Conservation (phyloP, 2,113 vertebrate genomes). For the Chauna torquata region DNA sequence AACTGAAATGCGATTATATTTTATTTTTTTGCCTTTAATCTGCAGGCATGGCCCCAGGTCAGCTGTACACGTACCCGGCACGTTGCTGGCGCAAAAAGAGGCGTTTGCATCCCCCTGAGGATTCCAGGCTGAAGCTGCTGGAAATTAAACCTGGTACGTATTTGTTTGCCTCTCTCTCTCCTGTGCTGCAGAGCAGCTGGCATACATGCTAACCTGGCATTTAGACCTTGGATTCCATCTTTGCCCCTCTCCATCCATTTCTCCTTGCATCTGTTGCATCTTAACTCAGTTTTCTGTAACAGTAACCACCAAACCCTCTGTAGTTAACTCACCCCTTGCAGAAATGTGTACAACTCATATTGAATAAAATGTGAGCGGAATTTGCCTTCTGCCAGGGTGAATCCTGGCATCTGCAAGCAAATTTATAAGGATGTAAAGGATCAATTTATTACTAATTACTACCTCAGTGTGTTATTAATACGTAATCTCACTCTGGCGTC, state of each 20-base stretch:
- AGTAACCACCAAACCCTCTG: background rate
- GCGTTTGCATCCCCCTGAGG: slow-evolving; percentile 88
- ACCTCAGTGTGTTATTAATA: background rate
- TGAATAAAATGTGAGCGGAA: background rate
- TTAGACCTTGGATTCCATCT: slow-evolving; percentile 23
- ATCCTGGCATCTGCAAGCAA: background rate
- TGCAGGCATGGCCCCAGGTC: slow-evolving; percentile 89
- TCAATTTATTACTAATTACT: background rate
- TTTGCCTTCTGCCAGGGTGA: background rate
- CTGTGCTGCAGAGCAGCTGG: slow-evolving; percentile 24
- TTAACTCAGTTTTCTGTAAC: background rate
- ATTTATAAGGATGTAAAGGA: background rate
- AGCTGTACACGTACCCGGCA: slow-evolving; percentile 96
- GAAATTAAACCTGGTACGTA: slow-evolving; percentile 91
- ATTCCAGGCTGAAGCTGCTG: slow-evolving; percentile 88
- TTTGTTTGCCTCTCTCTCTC: background rate
- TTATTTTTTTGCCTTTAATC: slow-evolving; percentile 58
- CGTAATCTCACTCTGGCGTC: background rate
- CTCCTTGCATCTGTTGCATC: background rate
- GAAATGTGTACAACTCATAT: background rate
- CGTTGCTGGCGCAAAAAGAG: slow-evolving; percentile 98
- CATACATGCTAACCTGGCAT: background rate
- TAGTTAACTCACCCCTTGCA: background rate
- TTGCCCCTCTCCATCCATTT: background rate
- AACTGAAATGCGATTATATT: slow-evolving; percentile 3